Evolutionary conservation across 37 sponge, comb jelly and placozoan genomes (phyloP).

Genomic region (Haliclona indistincta): DNA sequence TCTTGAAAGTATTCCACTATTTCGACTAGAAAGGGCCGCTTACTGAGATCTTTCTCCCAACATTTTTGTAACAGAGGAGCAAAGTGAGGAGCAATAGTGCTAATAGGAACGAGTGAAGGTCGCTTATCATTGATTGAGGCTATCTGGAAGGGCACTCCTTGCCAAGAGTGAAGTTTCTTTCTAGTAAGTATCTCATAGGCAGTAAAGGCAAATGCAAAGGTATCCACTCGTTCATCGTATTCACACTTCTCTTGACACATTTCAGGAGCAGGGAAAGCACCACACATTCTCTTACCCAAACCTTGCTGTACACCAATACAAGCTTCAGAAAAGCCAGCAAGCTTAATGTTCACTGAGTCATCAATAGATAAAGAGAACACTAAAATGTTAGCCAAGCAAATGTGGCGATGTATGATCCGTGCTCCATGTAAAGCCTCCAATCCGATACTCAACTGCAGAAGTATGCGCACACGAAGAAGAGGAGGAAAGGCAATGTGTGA

Average conservation of each 20-base stretch:
- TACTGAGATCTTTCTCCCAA: slow-evolving; percentile 49
- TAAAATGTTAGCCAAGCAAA: slow-evolving; percentile 56
- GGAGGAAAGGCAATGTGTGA: slow-evolving; percentile 14
- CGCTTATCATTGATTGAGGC: not conserved
- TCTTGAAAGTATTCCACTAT: slow-evolving; percentile 18
- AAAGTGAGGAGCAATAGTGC: slow-evolving; percentile 37
- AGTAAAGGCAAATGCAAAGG: slow-evolving; percentile 72
- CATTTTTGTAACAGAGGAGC: slow-evolving; percentile 31
- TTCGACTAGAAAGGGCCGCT: slow-evolving; percentile 55
- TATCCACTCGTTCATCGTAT: slow-evolving; percentile 75
- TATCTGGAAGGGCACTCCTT: slow-evolving; percentile 13
- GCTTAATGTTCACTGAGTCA: slow-evolving; percentile 47
- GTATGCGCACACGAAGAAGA: slow-evolving; percentile 43
- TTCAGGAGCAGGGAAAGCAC: slow-evolving; percentile 69
- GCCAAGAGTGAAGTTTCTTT: slow-evolving; percentile 16
- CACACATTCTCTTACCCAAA: slow-evolving; percentile 26
- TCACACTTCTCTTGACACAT: slow-evolving; percentile 29
- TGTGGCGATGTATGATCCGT: slow-evolving; percentile 58
- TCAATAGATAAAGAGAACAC: slow-evolving; percentile 45
- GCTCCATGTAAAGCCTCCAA: slow-evolving; percentile 39
- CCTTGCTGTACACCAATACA: slow-evolving; percentile 40
- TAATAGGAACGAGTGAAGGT: slow-evolving; percentile 37
- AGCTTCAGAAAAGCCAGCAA: slow-evolving; percentile 54
- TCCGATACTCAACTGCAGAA: slow-evolving; percentile 55
- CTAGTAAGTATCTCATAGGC: slow-evolving; percentile 64